Base-by-base conservation (phyloP, 1,140 invertebrate genomes). In the Ylistrum balloti region DNA sequence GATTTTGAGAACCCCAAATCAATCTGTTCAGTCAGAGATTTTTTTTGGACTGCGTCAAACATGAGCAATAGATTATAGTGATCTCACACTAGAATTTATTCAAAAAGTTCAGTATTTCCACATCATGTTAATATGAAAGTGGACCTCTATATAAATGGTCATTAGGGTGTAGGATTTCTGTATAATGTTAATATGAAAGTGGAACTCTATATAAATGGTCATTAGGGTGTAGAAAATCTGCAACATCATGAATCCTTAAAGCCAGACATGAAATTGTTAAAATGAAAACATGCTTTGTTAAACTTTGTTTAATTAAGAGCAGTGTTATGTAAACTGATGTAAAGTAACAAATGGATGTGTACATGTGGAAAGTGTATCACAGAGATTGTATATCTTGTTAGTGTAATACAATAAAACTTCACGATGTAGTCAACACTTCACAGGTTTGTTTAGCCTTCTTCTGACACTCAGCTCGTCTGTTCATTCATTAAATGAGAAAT, bases 361-460 rank as follows among this genome's bases (percentile, higher is more conserved):
- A 74, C 22, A 74, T 9, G n/a, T n/a, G 56, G 56, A 17, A 17
- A 28, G 56, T 74, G 56, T 74, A 74, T 74, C 11, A 28, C 5
- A 74, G 15, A 3, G 17, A 17, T 74, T 74, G 56, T 74, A n/a
- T 74, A 74, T 28, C 7, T n/a, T 7, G 5, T 11, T 56, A 17
- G 22, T 9, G n/a, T 22, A 28, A 28, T 74, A 74, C 56, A 74
- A 28, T 74, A 74, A 74, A 74, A 28, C 56, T n/a, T 74, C 20
- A 74, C n/a, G n/a, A n/a, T 74, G 56, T 74, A 74, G 56, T 74
- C 56, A n/a, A 74, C 9, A 28, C 56, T 74, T 74, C 56, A 74
- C 56, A 74, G 22, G 17, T 74, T 74, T 74, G n/a, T 74, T 74
- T 74, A 74, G n/a, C 56, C 56, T 17, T 74, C 22, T 74, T 74